phyloP scores from a whole-genome alignment of 1,140 invertebrate species.

The Tyrophagus putrescentiae region DNA sequence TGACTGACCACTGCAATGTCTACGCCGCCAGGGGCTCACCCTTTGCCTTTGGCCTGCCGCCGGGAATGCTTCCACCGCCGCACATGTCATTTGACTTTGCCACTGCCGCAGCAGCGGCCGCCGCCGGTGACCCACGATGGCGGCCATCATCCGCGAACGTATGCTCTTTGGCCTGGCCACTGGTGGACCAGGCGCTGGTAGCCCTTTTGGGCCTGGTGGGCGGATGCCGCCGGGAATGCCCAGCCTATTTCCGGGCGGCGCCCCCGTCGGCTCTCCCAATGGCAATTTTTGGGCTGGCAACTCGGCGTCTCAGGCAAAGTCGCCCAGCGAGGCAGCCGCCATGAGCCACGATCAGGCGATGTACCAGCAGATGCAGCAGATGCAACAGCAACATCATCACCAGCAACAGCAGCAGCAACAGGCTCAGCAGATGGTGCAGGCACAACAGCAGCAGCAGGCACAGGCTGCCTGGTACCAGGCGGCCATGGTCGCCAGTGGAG shows the following conservation, averaged over 20 bases:
- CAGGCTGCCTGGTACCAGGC: constrained; percentile 2
- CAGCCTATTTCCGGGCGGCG: background rate
- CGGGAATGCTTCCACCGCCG: background rate
- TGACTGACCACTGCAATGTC: constrained; percentile 8
- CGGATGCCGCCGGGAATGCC: background rate
- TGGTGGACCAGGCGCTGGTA: no score
- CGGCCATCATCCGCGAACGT: background rate
- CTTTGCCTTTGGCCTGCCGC: background rate
- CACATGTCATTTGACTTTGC: background rate
- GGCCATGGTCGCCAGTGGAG: background rate
- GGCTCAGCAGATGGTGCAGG: background rate
- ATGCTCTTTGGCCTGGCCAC: no score
- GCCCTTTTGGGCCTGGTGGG: background rate
- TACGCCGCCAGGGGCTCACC: background rate
- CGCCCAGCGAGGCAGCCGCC: no score
- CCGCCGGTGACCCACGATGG: constrained; percentile 5
- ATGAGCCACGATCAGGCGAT: background rate
- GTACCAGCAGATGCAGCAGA: background rate
- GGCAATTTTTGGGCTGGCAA: no score
- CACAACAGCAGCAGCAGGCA: constrained; percentile 1
- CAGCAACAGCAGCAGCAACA: background rate
- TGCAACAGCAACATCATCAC: constrained; percentile 3
- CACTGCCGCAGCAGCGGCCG: background rate
- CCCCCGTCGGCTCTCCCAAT: no score
- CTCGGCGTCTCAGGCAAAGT: no score